These are phyloP conservation scores for Temnopleurus reevesii DNA, from an alignment of 53 echinoderm and acorn worm genomes.

Conservation along the genomic window DNA sequence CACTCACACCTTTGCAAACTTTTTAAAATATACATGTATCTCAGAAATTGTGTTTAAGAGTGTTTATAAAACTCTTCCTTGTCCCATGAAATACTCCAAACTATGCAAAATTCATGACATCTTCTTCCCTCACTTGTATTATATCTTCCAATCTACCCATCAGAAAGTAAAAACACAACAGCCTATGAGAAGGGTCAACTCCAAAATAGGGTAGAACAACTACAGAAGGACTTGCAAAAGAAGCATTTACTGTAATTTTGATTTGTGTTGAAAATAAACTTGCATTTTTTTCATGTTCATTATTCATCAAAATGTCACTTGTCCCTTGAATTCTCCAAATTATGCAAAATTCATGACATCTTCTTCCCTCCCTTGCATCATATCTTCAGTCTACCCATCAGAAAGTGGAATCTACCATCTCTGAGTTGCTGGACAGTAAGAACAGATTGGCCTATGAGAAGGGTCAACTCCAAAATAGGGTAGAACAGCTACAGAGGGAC, in stretches of 20 bases:
- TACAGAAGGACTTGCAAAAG: slow-evolving; percentile 72
- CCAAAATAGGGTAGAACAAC: slow-evolving; percentile 74
- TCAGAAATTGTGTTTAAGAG: too few relatives aligned
- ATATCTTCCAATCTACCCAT: slow-evolving; percentile 61
- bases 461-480: slow-evolving; percentile 82
- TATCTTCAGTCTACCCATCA: slow-evolving; percentile 60
- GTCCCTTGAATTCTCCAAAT: too few relatives aligned
- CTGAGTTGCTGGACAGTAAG: slow-evolving; percentile 84
- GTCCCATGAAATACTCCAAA: too few relatives aligned
- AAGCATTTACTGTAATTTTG: too few relatives aligned
- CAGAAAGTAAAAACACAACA: slow-evolving; percentile 81
- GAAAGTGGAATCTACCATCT: slow-evolving; percentile 79
- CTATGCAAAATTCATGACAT: too few relatives aligned
- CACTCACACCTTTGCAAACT: too few relatives aligned
- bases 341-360: too few relatives aligned
- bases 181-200: slow-evolving; percentile 96
- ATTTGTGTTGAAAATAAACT: too few relatives aligned
- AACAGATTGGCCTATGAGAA: slow-evolving; percentile 93
- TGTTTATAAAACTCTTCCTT: too few relatives aligned
- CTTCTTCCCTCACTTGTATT: background rate
- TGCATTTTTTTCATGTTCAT: too few relatives aligned
- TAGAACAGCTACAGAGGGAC: slow-evolving; percentile 76
- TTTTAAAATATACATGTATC: too few relatives aligned
- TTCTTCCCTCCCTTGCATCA: background rate
- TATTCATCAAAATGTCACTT: too few relatives aligned